These are phyloP conservation scores for Centrocercus urophasianus DNA, from an alignment of 2,113 vertebrate species.

Conservation along the genomic window DNA sequence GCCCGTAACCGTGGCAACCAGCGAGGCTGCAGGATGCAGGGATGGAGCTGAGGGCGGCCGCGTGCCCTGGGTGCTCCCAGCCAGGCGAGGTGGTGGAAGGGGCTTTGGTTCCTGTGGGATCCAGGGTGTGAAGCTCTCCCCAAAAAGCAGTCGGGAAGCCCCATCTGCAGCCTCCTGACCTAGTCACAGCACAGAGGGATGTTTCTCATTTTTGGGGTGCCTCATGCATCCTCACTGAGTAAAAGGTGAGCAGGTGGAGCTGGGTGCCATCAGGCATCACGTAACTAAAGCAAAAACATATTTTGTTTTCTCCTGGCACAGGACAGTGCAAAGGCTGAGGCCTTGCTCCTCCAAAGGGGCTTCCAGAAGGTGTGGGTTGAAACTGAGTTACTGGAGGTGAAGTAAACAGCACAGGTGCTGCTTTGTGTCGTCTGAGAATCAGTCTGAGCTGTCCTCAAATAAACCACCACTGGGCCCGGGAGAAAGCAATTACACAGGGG, in stretches of 20 bases:
- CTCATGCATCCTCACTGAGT: accelerated
- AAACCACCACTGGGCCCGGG: constrained; percentile 48
- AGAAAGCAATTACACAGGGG: constrained; percentile 63
- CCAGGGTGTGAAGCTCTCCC: accelerated
- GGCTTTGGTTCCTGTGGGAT: background rate
- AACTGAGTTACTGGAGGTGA: background rate
- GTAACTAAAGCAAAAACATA: background rate
- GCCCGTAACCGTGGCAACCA: constrained; percentile 51
- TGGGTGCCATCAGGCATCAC: background rate
- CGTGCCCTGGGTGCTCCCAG: background rate
- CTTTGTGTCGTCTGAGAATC: background rate
- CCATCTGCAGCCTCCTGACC: background rate
- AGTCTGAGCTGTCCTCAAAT: constrained; percentile 51
- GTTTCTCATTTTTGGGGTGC: background rate
- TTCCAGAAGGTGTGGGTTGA: background rate
- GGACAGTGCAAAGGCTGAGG: background rate
- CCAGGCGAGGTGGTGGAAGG: background rate
- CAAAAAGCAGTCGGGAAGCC: background rate
- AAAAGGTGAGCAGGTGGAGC: background rate
- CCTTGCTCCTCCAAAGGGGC: background rate
- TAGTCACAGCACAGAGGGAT: accelerated
- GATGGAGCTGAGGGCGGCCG: background rate
- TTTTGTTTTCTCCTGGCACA: background rate
- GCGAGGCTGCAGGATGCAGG: background rate
- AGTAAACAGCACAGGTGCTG: background rate